Evolutionary conservation across 2,888 invertebrate genomes (phyloP), one percentile per base, ranked within the genome.

Genomic region (Palloptera scutellata): DNA sequence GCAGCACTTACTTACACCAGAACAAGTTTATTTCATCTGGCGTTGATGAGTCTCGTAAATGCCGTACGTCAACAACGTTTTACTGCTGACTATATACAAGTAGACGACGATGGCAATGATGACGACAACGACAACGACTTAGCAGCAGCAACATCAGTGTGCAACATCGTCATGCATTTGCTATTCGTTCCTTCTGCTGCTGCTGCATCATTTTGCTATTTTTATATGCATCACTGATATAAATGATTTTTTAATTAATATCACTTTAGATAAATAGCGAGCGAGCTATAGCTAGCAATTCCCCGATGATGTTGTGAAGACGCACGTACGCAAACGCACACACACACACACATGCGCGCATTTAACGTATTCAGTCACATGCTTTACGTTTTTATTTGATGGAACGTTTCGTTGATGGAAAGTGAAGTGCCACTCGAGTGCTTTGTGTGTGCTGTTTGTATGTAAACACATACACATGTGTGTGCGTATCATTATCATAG

Each of bases 41-140:
- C 79, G 79, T 77, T 79, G 79, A 79, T 79, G 80, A 79, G 77
- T 67, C 66, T 67, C 61, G 63, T 67, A 67, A 70, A 73, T 72
- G 75, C 73, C 72, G 72, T 67, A 70, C 76, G 74, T 76, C 75
- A 74, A 74, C 75, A 73, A 69, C 71, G 70, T 68, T 59, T 64
- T 52, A 42, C 17, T n/a, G 13, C 45, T 41, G 15, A 42, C 53
- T 42, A 59, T 53, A 55, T 66, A 61, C 42, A 59, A 45, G 59
- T 57, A 51, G 61, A 54, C 61, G 61, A 13, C 42, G 41, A 53
- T 52, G 45, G 17, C 62, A 53, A 20, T 20, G n/a, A 20, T 30
- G 43, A n/a, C 60, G 58, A 15, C 54, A 65, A 20, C 65, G 30
- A 40, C 59, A 53, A 53, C 64, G 58, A 51, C 63, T 17, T n/a